These are phyloP conservation scores for Agonum fuliginosum DNA, from an alignment of 2,888 invertebrate genomes.

Conservation along the genomic window DNA sequence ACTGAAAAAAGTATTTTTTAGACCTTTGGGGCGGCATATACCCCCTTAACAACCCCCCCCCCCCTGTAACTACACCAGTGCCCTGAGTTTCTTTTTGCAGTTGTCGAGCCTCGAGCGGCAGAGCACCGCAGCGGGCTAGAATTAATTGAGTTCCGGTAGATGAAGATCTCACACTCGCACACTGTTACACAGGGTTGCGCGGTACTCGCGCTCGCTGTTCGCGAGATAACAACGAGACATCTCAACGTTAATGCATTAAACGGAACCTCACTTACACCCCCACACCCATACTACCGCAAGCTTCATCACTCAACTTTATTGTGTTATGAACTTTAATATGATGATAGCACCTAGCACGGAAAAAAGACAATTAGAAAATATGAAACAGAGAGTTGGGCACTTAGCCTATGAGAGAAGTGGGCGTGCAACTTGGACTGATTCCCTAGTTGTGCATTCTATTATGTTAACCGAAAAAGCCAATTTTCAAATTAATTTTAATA, in stretches of 20 bases:
- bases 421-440: background rate
- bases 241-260: constrained; percentile 51
- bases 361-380: constrained; percentile 38
- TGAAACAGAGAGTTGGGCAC: too few relatives aligned
- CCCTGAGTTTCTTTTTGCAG: constrained; percentile 18
- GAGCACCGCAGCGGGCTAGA: constrained; percentile 26
- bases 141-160: constrained; percentile 49
- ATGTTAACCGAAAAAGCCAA: too few relatives aligned
- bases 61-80: background rate
- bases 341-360: constrained; percentile 31
- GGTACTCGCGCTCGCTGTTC: too few relatives aligned
- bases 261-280: constrained; percentile 18
- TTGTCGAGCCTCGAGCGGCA: background rate
- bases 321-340: constrained; percentile 52
- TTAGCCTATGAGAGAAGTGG: background rate
- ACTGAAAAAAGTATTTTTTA: too few relatives aligned
- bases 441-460: background rate
- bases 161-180: constrained; percentile 32
- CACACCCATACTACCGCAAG: background rate
- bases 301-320: constrained; percentile 54
- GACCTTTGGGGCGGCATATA: too few relatives aligned
- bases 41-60: too few relatives aligned
- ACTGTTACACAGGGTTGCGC: too few relatives aligned
- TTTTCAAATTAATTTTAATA: background rate
- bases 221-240: constrained; percentile 45